These are phyloP conservation scores for Crypturellus undulatus DNA, from an alignment of 2,113 vertebrate species.

Conservation along the genomic window DNA sequence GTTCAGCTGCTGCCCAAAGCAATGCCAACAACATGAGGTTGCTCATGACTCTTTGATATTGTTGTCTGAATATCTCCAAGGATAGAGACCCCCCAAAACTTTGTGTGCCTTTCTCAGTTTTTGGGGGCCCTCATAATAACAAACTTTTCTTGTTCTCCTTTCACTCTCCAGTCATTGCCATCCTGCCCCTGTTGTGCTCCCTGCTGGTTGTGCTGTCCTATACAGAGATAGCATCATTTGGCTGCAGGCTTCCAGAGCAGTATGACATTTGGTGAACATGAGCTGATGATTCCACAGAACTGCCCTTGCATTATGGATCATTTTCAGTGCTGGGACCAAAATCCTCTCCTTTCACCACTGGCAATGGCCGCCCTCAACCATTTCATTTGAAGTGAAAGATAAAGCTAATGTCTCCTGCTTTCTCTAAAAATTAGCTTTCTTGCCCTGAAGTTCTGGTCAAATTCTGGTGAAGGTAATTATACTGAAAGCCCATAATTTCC, in stretches of 20 bases:
- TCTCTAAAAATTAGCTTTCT: neutral
- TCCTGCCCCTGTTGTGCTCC: neutral
- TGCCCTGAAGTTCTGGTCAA: neutral
- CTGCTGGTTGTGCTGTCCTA: rapidly evolving
- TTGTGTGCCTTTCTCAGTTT: neutral
- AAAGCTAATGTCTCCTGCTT: neutral
- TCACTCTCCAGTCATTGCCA: neutral
- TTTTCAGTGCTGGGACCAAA: neutral
- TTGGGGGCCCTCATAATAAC: neutral
- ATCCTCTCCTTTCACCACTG: neutral
- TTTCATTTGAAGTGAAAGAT: neutral
- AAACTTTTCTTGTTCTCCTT: neutral
- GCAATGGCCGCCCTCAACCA: neutral
- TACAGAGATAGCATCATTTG: rapidly evolving
- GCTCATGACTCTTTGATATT: neutral
- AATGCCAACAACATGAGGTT: neutral
- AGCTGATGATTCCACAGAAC: rapidly evolving
- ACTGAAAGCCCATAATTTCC: neutral
- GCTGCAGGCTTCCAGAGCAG: neutral
- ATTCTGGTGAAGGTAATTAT: neutral
- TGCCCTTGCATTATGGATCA: neutral
- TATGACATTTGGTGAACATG: rapidly evolving
- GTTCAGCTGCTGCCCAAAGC: neutral
- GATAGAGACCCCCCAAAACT: neutral
- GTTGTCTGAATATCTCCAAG: neutral